These are phyloP conservation scores for Emmelina monodactyla DNA, from an alignment of 2,888 invertebrate genomes.

Conservation along the genomic window DNA sequence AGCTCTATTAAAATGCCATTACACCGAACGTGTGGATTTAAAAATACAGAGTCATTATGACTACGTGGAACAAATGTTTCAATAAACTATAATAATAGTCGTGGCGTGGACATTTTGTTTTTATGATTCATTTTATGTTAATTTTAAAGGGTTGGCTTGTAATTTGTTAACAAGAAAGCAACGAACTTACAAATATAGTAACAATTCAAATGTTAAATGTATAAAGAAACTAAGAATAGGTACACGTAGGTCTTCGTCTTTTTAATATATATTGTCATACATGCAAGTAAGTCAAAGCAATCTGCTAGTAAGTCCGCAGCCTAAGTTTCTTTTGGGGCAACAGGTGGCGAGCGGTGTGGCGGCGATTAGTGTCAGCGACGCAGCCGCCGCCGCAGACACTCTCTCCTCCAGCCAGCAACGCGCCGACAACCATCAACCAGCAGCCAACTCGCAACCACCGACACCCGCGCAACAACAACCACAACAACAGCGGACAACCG, in stretches of 20 bases:
- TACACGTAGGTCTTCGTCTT: too few species aligned
- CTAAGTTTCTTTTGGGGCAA: too few species aligned
- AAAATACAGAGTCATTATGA: constrained; percentile 25
- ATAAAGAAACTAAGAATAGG: too few species aligned
- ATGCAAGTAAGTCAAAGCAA: too few species aligned
- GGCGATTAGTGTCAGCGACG: constrained; percentile 36
- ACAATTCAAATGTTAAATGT: too few species aligned
- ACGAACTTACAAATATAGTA: too few species aligned
- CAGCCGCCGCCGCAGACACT: constrained; percentile 21
- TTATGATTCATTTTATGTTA: too few species aligned
- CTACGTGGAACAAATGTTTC: constrained; percentile 25
- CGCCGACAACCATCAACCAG: constrained; percentile 25
- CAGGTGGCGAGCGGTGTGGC: constrained; percentile 65
- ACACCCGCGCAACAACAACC: constrained; percentile 18
- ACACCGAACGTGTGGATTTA: constrained; percentile 29
- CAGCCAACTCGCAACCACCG: constrained; percentile 18
- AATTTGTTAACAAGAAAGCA: too few species aligned
- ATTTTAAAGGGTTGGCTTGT: too few species aligned
- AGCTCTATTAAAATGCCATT: constrained; percentile 47
- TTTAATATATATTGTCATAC: too few species aligned
- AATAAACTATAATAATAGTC: constrained; percentile 31
- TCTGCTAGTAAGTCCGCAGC: too few species aligned
- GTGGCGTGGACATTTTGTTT: too few species aligned
- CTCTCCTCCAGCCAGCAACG: constrained; percentile 20
- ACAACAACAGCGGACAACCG: constrained; percentile 13